Evolutionary conservation across 2,113 vertebrate species (phyloP).

Genomic region (Chloroceryle aenea): DNA sequence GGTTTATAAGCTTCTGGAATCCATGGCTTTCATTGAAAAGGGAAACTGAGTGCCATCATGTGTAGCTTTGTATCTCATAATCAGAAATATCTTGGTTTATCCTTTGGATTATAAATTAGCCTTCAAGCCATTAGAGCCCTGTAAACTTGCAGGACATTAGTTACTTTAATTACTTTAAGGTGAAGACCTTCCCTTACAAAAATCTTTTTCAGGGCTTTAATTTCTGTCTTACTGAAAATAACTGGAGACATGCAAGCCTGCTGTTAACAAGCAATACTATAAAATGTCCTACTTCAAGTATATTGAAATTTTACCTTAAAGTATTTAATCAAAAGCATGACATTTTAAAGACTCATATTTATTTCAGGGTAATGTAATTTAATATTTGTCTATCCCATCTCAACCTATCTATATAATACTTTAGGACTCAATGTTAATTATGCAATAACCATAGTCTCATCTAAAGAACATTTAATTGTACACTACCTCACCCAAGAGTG

Average conservation of each 20-base stretch:
- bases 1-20: background rate
- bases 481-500: background rate
- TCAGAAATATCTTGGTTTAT: background rate
- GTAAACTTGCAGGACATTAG: background rate
- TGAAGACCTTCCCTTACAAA: background rate
- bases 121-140: background rate
- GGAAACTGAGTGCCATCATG: background rate
- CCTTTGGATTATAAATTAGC: background rate
- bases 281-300: background rate
- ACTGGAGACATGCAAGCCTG: background rate
- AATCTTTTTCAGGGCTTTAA: background rate
- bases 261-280: background rate
- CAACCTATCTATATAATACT: background rate
- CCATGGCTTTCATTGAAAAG: background rate
- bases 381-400: background rate
- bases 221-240: background rate
- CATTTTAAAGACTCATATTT: background rate
- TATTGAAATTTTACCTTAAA: background rate
- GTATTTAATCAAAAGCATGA: background rate
- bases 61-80: background rate
- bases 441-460: background rate
- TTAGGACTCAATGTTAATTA: background rate
- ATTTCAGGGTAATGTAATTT: background rate
- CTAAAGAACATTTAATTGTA: background rate
- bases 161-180: background rate